Conservation (phyloP, 2,797 vertebrate species). For the Fratercula arctica region DNA sequence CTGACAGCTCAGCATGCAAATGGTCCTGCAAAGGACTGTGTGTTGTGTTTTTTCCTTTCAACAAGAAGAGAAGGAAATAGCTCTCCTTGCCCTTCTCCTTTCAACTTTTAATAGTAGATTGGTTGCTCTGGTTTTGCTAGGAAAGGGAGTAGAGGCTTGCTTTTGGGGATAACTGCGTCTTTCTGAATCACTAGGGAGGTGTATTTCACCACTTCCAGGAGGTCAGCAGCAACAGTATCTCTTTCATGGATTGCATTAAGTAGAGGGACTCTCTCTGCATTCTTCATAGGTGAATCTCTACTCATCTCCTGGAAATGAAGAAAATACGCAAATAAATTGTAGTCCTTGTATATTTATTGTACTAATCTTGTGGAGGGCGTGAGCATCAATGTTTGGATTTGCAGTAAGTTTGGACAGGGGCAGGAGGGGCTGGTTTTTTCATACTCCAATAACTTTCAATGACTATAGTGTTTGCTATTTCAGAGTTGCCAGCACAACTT, state of each 20-base stretch:
- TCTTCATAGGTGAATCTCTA: background rate
- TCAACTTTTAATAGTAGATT: slow-evolving; percentile 81
- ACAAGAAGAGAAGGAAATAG: slow-evolving; percentile 73
- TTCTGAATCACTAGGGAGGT: slow-evolving; percentile 77
- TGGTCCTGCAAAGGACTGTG: slow-evolving; percentile 80
- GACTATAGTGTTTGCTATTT: background rate
- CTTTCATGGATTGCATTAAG: slow-evolving; percentile 82
- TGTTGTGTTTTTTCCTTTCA: slow-evolving; percentile 71
- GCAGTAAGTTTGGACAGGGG: background rate
- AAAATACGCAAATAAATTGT: background rate
- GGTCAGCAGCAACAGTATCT: slow-evolving; percentile 81
- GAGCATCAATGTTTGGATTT: background rate
- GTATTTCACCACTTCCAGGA: slow-evolving; percentile 75
- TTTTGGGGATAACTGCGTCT: slow-evolving; percentile 75
- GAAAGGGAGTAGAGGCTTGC: slow-evolving; percentile 71
- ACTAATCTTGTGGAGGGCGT: background rate
- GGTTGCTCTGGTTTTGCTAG: slow-evolving; percentile 77
- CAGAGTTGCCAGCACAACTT: slow-evolving; percentile 32
- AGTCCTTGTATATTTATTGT: background rate
- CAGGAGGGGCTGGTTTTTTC: background rate
- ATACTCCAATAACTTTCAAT: background rate
- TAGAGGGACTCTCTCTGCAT: slow-evolving; percentile 33
- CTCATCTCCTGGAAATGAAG: background rate
- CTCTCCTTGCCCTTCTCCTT: slow-evolving; percentile 68
- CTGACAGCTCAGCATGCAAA: slow-evolving; percentile 88